These are phyloP conservation scores for Lates calcarifer DNA, from an alignment of 2,113 vertebrate species.

Conservation along the genomic window DNA sequence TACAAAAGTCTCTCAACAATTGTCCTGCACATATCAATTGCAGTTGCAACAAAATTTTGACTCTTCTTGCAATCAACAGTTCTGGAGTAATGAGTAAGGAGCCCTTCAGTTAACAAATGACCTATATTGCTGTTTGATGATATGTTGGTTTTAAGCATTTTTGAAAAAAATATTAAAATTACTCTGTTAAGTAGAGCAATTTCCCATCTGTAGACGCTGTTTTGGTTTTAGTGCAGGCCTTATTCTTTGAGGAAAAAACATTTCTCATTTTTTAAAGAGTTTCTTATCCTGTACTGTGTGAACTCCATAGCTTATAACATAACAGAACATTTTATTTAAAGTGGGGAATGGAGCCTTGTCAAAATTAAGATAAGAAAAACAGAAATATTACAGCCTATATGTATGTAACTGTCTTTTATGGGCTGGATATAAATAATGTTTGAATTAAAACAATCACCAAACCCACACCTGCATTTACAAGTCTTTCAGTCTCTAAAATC, in stretches of 20 bases:
- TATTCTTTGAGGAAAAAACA: not conserved
- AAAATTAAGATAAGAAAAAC: not conserved
- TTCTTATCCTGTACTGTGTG: conserved; percentile 2
- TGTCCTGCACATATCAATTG: too few species aligned
- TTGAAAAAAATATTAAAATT: not conserved
- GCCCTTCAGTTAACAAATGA: not conserved
- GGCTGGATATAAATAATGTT: not conserved
- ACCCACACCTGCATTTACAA: not conserved
- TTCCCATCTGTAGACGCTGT: not conserved
- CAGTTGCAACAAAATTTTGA: too few species aligned
- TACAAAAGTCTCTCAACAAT: not conserved
- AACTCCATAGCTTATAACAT: not conserved
- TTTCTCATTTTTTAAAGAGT: not conserved
- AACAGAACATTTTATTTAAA: not conserved
- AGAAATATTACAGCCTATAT: not conserved
- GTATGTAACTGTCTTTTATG: not conserved
- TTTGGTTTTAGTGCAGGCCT: not conserved
- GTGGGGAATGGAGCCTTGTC: not conserved
- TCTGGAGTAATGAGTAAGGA: not conserved
- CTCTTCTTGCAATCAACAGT: not conserved
- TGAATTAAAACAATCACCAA: not conserved
- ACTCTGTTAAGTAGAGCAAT: not conserved
- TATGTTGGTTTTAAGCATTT: not conserved
- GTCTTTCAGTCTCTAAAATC: not conserved
- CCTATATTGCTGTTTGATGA: too few species aligned